phyloP scores from a whole-genome alignment of 2,888 invertebrate genomes.

The Leucophenga maculata region DNA sequence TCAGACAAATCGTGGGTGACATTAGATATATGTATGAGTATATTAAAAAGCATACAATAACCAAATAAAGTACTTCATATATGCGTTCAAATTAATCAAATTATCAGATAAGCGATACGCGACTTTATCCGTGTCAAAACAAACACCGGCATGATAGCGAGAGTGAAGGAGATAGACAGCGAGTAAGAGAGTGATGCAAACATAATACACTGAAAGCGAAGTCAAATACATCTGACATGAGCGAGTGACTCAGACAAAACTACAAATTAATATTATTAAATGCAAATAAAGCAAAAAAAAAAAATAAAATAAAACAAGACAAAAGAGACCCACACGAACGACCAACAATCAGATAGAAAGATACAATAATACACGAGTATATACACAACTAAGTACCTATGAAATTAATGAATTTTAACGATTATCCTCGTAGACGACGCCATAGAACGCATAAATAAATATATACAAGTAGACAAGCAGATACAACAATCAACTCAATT shows the following conservation, averaged over 20 bases:
- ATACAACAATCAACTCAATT: conserved; percentile 50
- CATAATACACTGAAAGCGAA: conserved; percentile 16
- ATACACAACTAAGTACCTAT: conserved; percentile 10
- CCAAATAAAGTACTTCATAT: conserved; percentile 24
- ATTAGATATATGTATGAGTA: conserved; percentile 20
- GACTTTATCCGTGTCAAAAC: conserved; percentile 58
- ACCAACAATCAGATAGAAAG: conserved; percentile 2
- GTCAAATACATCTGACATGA: conserved; percentile 39
- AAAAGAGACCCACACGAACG: conserved; percentile 35
- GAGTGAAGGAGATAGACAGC: background rate
- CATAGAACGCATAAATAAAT: conserved; percentile 44
- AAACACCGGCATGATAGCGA: conserved; percentile 42
- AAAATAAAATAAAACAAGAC: conserved; percentile 22
- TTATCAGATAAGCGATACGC: conserved; percentile 54
- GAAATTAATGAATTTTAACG: conserved; percentile 60
- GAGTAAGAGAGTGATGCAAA: conserved; percentile 36
- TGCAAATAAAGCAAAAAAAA: conserved; percentile 46
- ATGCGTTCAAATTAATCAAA: conserved; percentile 54
- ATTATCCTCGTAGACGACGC: conserved; percentile 58
- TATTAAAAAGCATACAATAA: conserved; percentile 22
- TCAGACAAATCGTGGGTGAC: conserved; percentile 13
- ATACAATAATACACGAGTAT: background rate
- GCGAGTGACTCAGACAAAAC: conserved; percentile 43
- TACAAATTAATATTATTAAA: conserved; percentile 62
- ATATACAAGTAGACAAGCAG: conserved; percentile 31